Conservation (phyloP, 30 jellyfish, hydroid and myxozoan species). For the Turritopsis rubra region DNA sequence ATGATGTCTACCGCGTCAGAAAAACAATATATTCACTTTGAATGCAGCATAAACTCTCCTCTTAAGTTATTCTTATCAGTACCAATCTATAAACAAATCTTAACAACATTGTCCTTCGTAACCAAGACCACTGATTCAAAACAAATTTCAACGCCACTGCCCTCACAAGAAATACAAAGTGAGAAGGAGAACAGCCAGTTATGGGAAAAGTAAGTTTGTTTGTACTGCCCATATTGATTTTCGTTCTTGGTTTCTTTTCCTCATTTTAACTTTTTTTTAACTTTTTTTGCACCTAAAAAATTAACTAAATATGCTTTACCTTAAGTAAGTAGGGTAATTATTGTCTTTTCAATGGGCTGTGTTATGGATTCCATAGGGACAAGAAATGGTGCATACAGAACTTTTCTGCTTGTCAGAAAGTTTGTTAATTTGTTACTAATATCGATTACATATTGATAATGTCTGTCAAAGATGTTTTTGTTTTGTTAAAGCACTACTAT, state of each 20-base stretch:
- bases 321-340: too few species aligned
- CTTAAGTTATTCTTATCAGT: slow-evolving; percentile 52
- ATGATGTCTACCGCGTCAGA: background rate
- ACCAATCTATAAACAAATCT: slow-evolving; percentile 59
- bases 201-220: background rate
- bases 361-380: too few species aligned
- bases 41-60: slow-evolving; percentile 45
- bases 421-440: too few species aligned
- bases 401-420: too few species aligned
- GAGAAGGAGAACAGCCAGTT: background rate
- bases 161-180: background rate
- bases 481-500: background rate
- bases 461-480: too few species aligned
- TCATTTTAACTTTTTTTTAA: too few species aligned
- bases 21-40: slow-evolving; percentile 27
- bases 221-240: background rate
- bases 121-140: background rate
- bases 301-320: too few species aligned
- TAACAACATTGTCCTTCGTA: slow-evolving; percentile 34
- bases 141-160: background rate
- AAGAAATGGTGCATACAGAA: too few species aligned
- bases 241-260: background rate
- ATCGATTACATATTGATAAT: too few species aligned
- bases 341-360: too few species aligned
- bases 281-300: too few species aligned